Evolutionary conservation across 1,140 invertebrate genomes (phyloP).

Genomic region (Holcopasites calliopsidis): DNA sequence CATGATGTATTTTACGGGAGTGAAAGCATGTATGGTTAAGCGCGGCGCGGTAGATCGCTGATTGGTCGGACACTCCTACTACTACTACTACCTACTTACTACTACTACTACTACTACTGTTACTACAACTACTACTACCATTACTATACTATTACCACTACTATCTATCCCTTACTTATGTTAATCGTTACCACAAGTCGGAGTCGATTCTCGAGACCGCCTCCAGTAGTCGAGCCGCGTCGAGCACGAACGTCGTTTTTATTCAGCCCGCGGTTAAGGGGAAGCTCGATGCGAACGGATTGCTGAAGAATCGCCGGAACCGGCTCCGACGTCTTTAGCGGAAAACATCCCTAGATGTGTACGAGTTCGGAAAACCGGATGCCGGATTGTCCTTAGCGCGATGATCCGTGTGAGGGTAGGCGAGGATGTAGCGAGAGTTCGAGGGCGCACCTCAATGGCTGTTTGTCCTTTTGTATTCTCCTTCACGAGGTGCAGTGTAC

Average conservation of each 20-base stretch:
- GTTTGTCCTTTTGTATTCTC: constrained; percentile 2
- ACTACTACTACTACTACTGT: constrained; percentile 58
- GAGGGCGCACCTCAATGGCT: constrained; percentile 32
- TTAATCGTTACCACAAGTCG: constrained; percentile 33
- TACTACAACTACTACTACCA: constrained; percentile 48
- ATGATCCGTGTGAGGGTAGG: constrained; percentile 52
- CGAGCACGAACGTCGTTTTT: too few relatives aligned
- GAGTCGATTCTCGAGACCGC: not conserved
- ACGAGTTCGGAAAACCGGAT: constrained; percentile 56
- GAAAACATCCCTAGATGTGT: constrained; percentile 46
- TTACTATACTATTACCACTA: constrained; percentile 55
- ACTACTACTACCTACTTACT: constrained; percentile 49
- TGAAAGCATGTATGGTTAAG: constrained; percentile 72
- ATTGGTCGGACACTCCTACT: constrained; percentile 63
- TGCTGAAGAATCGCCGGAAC: not conserved
- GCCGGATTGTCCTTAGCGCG: constrained; percentile 54
- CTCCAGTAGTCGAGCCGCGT: not conserved
- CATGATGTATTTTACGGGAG: constrained; percentile 38
- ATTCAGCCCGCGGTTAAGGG: too few relatives aligned
- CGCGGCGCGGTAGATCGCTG: constrained; percentile 70
- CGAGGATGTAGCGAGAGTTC: constrained; percentile 56
- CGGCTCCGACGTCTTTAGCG: constrained; percentile 31
- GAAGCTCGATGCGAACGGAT: not conserved
- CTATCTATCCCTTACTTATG: constrained; percentile 60
- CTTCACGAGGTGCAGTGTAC: constrained; percentile 41